These are phyloP conservation scores for Sylvietta virens DNA, from an alignment of 2,113 vertebrate species.

Conservation along the genomic window DNA sequence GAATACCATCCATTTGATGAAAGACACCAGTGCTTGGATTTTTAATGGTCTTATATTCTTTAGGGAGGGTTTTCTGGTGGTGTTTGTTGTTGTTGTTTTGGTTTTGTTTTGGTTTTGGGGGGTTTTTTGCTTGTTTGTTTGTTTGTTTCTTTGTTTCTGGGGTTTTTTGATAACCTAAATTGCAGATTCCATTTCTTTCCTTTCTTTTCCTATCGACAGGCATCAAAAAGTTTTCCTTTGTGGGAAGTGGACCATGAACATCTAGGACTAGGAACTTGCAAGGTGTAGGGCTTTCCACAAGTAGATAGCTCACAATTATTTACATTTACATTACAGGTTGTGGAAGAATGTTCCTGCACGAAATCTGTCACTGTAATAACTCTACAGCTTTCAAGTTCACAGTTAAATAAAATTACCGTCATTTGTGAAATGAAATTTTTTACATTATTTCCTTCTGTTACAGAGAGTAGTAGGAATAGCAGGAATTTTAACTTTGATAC, in stretches of 20 bases:
- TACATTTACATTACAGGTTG: neutral
- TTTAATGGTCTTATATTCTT: neutral
- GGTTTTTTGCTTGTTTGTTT: no score
- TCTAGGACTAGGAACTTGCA: neutral
- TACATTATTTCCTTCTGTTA: neutral
- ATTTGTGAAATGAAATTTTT: neutral
- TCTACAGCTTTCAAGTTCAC: neutral
- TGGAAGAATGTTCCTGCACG: neutral
- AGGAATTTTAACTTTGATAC: neutral
- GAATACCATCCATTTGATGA: neutral
- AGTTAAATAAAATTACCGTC: neutral
- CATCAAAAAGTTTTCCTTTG: neutral
- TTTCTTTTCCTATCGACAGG: neutral
- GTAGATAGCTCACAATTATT: neutral
- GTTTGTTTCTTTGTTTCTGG: neutral
- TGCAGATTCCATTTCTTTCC: neutral
- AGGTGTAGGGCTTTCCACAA: neutral
- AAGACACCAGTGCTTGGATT: neutral
- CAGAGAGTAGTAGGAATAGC: neutral
- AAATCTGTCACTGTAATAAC: neutral
- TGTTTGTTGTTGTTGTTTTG: neutral
- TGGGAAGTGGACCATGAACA: neutral
- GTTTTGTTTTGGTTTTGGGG: neutral
- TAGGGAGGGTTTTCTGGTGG: neutral
- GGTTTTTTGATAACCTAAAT: neutral